Base-by-base conservation (phyloP, 2,797 vertebrate species). In the Remorina albescens region DNA sequence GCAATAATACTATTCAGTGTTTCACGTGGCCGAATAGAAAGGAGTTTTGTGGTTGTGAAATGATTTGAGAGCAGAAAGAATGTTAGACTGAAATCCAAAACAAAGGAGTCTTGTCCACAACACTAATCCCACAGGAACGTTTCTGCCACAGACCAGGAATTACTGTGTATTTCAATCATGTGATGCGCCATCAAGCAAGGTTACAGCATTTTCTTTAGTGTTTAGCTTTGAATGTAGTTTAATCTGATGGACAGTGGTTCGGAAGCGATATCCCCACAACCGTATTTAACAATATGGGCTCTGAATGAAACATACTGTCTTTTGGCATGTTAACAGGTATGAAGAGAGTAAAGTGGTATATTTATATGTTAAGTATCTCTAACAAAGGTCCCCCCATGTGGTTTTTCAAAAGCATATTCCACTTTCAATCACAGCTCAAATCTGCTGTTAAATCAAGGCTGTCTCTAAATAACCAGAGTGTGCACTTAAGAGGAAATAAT, bases 71-170 rank as follows among this genome's bases (percentile, higher is more conserved):
- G 76, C 68, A 36, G 60, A 37, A 83, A 83, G 85, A 85, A 81
- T 80, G 83, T 79, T 51, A 16, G 21, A 78, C 71, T 62, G 42
- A 86, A 87, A 83, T 74, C 75, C 67, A 80, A 86, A 92, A 90
- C 87, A 91, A 93, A 90, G 78, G 82, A 63, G 80, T 87, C 78
- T 90, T 92, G 92, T 92, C 87, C 76, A 86, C 77, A 79, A 81
- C 76, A 78, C 76, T 91, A 89, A 92, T 92, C 86, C 83, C 73
- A 78, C 80, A 86, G 82, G 82, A 85, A 80, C 81, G 61, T 86
- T 92, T 87, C 42, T 80, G 77, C 78, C 67, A 44, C 61, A 42
- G 84, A 88, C 78, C 47, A 65, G 67, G 89, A 91, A 87, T 92
- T 88, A 87, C 83, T 88, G 82, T 79, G 84, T 82, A 78, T 86